These are phyloP conservation scores for Maconellicoccus hirsutus DNA, from an alignment of 1,140 invertebrate species.

Conservation along the genomic window DNA sequence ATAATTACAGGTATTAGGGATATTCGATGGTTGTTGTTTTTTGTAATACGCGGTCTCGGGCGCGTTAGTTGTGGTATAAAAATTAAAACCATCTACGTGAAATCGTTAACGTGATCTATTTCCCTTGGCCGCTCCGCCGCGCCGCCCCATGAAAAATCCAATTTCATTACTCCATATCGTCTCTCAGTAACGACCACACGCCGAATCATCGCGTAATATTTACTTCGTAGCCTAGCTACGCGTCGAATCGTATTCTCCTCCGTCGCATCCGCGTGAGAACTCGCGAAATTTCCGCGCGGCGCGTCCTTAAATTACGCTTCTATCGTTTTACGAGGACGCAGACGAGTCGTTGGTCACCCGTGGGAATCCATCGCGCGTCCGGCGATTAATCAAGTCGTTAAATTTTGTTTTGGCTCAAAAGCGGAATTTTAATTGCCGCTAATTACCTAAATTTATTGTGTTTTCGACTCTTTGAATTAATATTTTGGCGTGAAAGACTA, in stretches of 20 bases:
- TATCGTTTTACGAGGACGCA: too few species aligned
- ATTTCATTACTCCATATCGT: not conserved
- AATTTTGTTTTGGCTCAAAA: not conserved
- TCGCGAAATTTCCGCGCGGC: not conserved
- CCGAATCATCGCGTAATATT: not conserved
- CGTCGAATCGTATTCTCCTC: not conserved
- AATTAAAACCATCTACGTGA: not conserved
- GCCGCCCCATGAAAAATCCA: not conserved
- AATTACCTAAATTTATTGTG: not conserved
- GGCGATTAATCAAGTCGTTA: not conserved
- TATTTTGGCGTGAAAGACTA: not conserved
- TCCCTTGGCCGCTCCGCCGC: not conserved
- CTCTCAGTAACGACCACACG: too few species aligned
- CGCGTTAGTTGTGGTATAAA: not conserved
- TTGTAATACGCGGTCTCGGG: not conserved
- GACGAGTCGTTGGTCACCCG: not conserved
- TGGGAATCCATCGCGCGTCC: not conserved
- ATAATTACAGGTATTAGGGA: constrained; percentile 9
- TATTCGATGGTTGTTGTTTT: not conserved
- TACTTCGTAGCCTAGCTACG: not conserved
- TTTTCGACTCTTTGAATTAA: not conserved
- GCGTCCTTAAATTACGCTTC: too few species aligned
- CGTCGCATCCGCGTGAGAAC: not conserved
- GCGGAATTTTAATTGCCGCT: not conserved
- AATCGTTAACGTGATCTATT: not conserved